A percentile compares a stretch with the other conserved stretches of the same genome.
These are phyloP conservation scores for Tetragonula clypearis DNA, from an alignment of 1,140 invertebrate species.

Conservation along the genomic window DNA sequence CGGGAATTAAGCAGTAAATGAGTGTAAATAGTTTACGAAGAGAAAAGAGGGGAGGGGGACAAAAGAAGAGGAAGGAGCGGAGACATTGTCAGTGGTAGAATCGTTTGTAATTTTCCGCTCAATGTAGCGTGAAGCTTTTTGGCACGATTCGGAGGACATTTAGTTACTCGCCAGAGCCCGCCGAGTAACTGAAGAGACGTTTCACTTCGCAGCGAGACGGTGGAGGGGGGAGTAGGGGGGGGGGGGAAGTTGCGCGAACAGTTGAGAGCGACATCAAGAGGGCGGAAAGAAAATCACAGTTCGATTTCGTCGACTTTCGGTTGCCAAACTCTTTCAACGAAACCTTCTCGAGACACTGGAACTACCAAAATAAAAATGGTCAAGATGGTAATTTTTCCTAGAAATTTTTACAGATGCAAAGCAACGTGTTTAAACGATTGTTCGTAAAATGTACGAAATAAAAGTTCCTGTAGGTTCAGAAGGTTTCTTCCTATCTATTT, in stretches of 20 bases:
- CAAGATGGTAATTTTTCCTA: no score
- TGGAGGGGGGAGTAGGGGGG: not conserved
- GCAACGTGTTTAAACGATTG: no score
- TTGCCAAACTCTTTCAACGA: not conserved
- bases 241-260: not conserved
- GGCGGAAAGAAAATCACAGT: conserved; percentile 36
- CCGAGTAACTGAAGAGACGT: conserved; percentile 51
- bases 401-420: no score
- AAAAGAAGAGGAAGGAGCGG: conserved; percentile 17
- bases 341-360: not conserved
- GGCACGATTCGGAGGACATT: conserved; percentile 70
- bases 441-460: no score
- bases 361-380: no score
- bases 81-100: conserved; percentile 66
- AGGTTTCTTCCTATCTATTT: no score
- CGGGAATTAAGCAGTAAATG: not conserved
- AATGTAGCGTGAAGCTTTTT: conserved; percentile 72
- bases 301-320: not conserved
- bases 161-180: conserved; percentile 63
- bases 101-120: conserved; percentile 77
- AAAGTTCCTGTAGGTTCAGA: no score
- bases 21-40: conserved; percentile 46
- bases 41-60: no score
- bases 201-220: conserved; percentile 51
- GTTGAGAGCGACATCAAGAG: conserved; percentile 31